These are phyloP conservation scores for Macaca nemestrina DNA, from an alignment of 2,113 vertebrate species.

Conservation along the genomic window DNA sequence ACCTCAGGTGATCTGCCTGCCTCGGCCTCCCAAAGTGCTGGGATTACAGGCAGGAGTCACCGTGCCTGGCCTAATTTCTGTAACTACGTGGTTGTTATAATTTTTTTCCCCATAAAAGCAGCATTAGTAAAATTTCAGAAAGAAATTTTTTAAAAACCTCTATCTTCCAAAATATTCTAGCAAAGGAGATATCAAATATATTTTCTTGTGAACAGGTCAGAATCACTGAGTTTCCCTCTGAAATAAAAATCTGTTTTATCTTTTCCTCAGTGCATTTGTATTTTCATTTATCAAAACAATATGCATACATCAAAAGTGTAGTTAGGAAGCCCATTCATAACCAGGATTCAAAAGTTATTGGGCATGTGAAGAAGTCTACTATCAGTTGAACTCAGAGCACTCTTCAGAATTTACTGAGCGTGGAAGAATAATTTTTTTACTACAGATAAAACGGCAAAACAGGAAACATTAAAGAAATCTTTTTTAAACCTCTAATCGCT, in stretches of 20 bases:
- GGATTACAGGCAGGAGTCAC: no score
- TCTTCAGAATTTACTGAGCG: slow-evolving; percentile 26
- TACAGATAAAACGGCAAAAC: slow-evolving; percentile 17
- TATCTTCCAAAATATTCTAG: not conserved
- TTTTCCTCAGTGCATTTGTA: not conserved
- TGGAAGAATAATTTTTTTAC: not conserved
- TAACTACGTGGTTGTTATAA: not conserved
- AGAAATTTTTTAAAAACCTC: not conserved
- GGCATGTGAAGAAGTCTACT: not conserved
- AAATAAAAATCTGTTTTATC: not conserved
- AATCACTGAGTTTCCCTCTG: not conserved
- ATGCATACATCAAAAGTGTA: not conserved
- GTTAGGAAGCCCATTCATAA: not conserved
- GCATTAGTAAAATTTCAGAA: not conserved
- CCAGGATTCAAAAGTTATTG: slow-evolving; percentile 11
- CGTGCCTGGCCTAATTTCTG: not conserved
- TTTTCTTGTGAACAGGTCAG: not conserved
- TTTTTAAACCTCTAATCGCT: not conserved
- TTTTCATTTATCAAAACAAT: slow-evolving; percentile 33
- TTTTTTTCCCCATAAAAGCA: not conserved
- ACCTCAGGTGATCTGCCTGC: no score
- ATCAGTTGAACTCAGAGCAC: slow-evolving; percentile 14
- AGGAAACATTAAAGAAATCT: slow-evolving; percentile 11
- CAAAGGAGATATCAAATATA: not conserved
- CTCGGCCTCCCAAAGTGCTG: no score